Conservation (phyloP, 2,113 vertebrate species). For the Boulengeromyrus knoepffleri region DNA sequence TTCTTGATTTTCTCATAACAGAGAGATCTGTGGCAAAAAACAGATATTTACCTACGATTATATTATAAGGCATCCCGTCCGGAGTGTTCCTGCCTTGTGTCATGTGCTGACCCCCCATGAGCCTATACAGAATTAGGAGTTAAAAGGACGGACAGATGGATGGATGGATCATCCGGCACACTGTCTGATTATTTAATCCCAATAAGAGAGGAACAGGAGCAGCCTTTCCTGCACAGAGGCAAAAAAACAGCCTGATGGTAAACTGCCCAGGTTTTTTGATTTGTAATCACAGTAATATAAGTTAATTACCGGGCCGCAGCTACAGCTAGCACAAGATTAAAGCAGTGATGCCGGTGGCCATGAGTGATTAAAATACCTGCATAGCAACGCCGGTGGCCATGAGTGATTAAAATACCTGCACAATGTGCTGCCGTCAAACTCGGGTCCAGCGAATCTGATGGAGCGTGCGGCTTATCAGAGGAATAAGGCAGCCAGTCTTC, state of each 20-base stretch:
- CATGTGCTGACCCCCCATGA: neutral
- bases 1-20: neutral
- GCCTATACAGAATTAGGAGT: neutral
- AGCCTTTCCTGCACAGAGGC: neutral
- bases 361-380: neutral
- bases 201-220: neutral
- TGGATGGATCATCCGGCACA: neutral
- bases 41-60: neutral
- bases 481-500: neutral
- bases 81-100: neutral
- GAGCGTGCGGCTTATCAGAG: neutral
- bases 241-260: neutral
- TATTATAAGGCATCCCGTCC: neutral
- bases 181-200: neutral
- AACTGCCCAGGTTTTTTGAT: neutral
- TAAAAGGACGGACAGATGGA: neutral
- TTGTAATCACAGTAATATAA: neutral
- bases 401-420: neutral
- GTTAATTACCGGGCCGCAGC: neutral
- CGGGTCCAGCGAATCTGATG: constrained; percentile 38
- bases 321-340: neutral
- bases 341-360: neutral
- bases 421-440: constrained; percentile 18
- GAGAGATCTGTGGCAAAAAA: neutral
- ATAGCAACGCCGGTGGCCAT: neutral